Conservation (phyloP, 2,113 vertebrate species). For the Pterophyllum scalare region DNA sequence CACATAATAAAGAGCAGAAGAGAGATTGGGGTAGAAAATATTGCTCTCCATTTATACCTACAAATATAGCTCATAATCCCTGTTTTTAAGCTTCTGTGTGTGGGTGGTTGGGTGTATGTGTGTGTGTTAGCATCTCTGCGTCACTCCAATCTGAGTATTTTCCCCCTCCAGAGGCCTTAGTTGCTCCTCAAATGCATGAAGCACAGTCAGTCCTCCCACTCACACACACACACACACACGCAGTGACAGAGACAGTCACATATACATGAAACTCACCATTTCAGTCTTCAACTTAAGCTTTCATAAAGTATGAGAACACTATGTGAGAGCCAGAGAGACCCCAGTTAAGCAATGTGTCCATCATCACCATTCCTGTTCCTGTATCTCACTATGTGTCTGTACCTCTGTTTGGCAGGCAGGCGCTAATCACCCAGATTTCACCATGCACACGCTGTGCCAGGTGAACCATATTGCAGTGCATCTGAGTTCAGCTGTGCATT, state of each 20-base stretch:
- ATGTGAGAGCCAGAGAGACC: conserved; percentile 35
- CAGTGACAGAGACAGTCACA: not conserved
- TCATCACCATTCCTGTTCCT: conserved; percentile 26
- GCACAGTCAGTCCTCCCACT: conserved; percentile 20
- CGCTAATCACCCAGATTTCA: conserved; percentile 32
- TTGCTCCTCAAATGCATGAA: conserved; percentile 52
- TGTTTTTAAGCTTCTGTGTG: conserved; percentile 44
- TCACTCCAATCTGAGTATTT: conserved; percentile 41
- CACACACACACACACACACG: conserved; percentile 1
- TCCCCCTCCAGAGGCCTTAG: conserved; percentile 35
- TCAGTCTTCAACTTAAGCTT: conserved; percentile 33
- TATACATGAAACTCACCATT: conserved; percentile 1
- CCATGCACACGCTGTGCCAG: conserved; percentile 30
- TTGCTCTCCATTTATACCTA: conserved; percentile 60
- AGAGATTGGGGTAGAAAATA: conserved; percentile 36
- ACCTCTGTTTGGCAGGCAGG: conserved; percentile 28
- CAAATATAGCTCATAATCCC: conserved; percentile 70
- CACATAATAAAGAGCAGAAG: conserved; percentile 37
- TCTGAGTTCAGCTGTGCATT: conserved; percentile 8
- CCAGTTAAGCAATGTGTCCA: conserved; percentile 43
- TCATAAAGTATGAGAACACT: conserved; percentile 29
- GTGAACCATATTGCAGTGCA: conserved; percentile 42
- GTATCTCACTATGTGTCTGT: conserved; percentile 12
- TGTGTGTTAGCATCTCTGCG: conserved; percentile 38
- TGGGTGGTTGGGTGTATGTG: conserved; percentile 15